Base-by-base conservation (phyloP, 2,888 invertebrate genomes). In the Helleia helle region DNA sequence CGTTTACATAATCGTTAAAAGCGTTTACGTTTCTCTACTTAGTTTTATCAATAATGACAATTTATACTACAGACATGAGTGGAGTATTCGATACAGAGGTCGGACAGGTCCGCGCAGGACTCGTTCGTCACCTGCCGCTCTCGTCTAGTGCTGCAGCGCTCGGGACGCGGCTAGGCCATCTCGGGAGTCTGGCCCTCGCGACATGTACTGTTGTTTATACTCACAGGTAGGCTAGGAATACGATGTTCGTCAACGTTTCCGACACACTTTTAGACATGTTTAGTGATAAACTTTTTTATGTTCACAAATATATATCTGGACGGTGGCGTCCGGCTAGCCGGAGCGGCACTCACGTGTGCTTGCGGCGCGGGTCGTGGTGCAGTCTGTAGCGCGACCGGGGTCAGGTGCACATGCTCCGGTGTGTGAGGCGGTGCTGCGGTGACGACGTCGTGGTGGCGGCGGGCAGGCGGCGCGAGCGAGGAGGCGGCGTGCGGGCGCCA, bases 331-430 rank as follows among this genome's bases (percentile, higher is more conserved):
- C n/a, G n/a, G n/a, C n/a, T n/a, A n/a, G n/a, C n/a, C n/a, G n/a
- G 17, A 15, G 40, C 34, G 36, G 37, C 46, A 71, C 75, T 74
- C 70, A 74, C 74, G 68, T 66, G 67, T 59, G 54, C 38, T 50
- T 50, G 54, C 50, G 44, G 14, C 38, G 51, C 44, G 51, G 55
- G 49, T 48, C 54, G 48, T 47, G 56, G 46, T 55, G 53, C 38
- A 55, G 51, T 40, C 53, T 49, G 45, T 51, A 51, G 39, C 37
- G 57, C 48, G 55, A 59, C 54, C 58, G 61, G 52, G 60, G 75
- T 75, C 76, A 75, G 75, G 67, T 65, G 69, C 56, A 56, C 77
- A 69, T 68, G 65, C 62, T 60, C 57, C 50, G 55, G 40, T 48
- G 51, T 31, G 47, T 46, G 24, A 44, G 37, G 38, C 52, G 50